Conservation (phyloP, 2,888 invertebrate genomes). For the Omphaloscelis lunosa region DNA sequence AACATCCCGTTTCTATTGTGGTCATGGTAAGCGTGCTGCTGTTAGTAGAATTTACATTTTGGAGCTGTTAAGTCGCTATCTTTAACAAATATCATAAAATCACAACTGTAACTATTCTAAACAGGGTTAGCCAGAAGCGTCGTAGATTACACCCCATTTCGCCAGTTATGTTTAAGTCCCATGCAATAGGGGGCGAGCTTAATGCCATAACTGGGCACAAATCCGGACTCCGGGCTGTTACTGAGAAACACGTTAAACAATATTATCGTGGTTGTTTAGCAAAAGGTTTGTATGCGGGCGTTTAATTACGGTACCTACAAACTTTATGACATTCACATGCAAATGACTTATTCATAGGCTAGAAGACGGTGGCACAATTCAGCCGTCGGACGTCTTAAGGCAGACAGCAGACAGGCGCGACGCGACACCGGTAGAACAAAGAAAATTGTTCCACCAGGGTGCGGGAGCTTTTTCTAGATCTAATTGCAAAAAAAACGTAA, state of each 20-base stretch:
- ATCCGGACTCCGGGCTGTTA: background rate
- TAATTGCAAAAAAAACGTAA: background rate
- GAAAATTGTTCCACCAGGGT: background rate
- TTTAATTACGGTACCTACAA: conserved; percentile 16
- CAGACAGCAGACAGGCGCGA: no score
- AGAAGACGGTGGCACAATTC: background rate
- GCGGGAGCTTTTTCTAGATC: background rate
- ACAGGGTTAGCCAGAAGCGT: background rate
- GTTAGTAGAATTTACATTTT: background rate
- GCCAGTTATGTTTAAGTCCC: background rate
- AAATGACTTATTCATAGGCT: conserved; percentile 1
- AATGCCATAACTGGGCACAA: background rate
- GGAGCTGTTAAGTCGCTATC: background rate
- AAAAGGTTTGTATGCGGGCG: conserved; percentile 1
- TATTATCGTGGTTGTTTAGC: background rate
- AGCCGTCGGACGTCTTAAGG: background rate
- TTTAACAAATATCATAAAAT: background rate
- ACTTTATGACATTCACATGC: background rate
- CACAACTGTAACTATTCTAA: background rate
- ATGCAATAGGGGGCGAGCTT: background rate
- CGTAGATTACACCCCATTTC: background rate
- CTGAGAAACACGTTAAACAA: conserved; percentile 12
- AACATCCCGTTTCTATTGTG: no score
- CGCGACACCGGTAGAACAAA: background rate
- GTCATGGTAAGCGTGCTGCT: background rate